These are phyloP conservation scores for Opisthograptis luteolata DNA, from an alignment of 2,888 invertebrate genomes.

Conservation along the genomic window DNA sequence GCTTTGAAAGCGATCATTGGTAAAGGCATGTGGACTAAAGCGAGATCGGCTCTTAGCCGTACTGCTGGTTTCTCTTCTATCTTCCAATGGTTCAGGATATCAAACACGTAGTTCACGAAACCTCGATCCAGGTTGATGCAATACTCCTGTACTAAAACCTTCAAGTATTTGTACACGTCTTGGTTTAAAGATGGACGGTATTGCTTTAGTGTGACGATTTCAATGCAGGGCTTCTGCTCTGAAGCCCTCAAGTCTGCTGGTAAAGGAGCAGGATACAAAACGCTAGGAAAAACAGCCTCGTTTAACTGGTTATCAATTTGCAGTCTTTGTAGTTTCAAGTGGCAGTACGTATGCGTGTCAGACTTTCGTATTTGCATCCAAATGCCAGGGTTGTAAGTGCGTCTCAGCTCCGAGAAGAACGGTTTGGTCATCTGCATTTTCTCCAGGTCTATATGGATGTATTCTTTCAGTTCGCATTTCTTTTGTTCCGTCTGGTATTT, in stretches of 20 bases:
- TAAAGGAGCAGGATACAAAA: constrained; percentile 85
- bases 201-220: constrained; percentile 82
- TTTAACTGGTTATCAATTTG: constrained; percentile 91
- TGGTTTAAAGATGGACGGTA: constrained; percentile 76
- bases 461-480: constrained; percentile 90
- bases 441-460: constrained; percentile 90
- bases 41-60: constrained; percentile 82
- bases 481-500: constrained; percentile 88
- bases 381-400: constrained; percentile 89
- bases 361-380: constrained; percentile 90
- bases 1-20: constrained; percentile 74
- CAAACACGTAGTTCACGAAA: constrained; percentile 85
- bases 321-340: constrained; percentile 86
- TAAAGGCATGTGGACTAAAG: constrained; percentile 84
- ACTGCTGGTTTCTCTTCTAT: constrained; percentile 84
- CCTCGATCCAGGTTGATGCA: constrained; percentile 88
- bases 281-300: constrained; percentile 88
- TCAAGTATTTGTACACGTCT: constrained; percentile 86
- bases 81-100: constrained; percentile 85
- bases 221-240: constrained; percentile 84
- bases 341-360: constrained; percentile 86
- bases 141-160: constrained; percentile 87
- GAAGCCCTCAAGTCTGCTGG: constrained; percentile 68
- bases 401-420: constrained; percentile 90
- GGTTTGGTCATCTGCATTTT: constrained; percentile 95